Percentiles rank a stretch among this genome's conserved stretches.
Conservation (phyloP, 2,797 vertebrate species). For the Myotis daubentonii region DNA sequence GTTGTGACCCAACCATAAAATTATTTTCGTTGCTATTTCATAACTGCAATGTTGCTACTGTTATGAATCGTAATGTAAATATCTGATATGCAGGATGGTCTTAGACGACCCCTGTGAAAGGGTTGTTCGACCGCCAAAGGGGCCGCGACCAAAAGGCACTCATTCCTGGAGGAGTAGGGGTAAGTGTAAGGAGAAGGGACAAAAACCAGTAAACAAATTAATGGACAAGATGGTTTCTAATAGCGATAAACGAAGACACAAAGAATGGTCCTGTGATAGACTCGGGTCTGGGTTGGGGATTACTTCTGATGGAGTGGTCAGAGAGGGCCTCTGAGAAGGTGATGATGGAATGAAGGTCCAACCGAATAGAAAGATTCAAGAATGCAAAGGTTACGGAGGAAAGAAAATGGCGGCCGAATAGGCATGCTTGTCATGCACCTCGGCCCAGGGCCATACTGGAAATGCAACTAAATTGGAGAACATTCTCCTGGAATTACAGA, state of each 20-base stretch:
- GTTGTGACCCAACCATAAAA: no score
- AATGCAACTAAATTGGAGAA: no score
- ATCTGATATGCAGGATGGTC: no score
- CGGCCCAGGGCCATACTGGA: no score
- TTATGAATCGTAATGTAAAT: no score
- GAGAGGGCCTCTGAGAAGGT: neutral
- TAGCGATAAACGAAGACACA: neutral
- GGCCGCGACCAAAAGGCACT: neutral
- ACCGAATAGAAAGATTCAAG: neutral
- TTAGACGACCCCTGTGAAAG: no score
- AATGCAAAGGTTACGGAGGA: neutral
- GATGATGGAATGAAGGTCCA: neutral
- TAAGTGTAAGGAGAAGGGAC: neutral
- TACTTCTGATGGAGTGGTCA: neutral
- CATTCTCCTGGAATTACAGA: no score
- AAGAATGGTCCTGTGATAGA: neutral
- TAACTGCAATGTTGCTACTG: no score
- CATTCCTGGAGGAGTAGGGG: neutral
- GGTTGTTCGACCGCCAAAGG: no score
- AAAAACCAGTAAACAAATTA: neutral
- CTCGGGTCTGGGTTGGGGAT: accelerated
- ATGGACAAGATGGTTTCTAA: neutral
- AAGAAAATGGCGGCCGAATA: no score
- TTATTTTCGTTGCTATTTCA: no score
- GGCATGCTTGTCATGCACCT: no score